A percentile compares a stretch with the other conserved stretches of the same genome.
Conservation (phyloP, 2,113 vertebrate species). For the Artemisiospiza belli region DNA sequence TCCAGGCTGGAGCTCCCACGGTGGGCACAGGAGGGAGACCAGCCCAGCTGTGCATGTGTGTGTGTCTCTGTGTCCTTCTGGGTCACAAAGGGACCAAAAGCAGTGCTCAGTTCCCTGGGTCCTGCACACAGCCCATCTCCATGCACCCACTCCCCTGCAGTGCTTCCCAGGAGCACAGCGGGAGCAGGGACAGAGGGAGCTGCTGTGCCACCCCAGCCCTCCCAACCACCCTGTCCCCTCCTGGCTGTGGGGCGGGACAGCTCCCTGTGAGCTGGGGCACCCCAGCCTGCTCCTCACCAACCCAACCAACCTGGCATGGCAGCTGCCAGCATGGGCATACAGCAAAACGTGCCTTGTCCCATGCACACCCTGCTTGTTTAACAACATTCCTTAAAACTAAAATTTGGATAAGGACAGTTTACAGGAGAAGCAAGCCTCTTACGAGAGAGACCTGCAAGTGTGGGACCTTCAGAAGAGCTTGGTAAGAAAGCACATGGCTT, state of each 20-base stretch:
- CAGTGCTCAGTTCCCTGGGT: neutral
- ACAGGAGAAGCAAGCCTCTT: constrained; percentile 36
- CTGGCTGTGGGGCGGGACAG: neutral
- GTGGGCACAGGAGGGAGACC: neutral
- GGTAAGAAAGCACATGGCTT: constrained; percentile 1
- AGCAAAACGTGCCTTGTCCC: neutral
- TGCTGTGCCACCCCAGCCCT: neutral
- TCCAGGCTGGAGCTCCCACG: neutral
- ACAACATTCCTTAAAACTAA: neutral
- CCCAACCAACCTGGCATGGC: neutral
- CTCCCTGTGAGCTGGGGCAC: neutral
- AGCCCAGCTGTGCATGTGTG: neutral
- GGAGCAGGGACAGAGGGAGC: neutral
- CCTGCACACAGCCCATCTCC: neutral
- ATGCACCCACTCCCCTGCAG: neutral
- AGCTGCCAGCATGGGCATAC: neutral
- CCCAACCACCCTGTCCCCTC: neutral
- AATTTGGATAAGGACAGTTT: neutral
- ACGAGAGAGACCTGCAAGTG: neutral
- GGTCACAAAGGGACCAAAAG: neutral
- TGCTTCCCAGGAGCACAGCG: neutral
- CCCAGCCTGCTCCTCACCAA: neutral
- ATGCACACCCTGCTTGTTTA: neutral
- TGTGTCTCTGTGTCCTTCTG: neutral
- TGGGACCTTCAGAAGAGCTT: constrained; percentile 8